These are phyloP conservation scores for Ennomos fuscantarius DNA, from an alignment of 2,888 invertebrate species.

Conservation along the genomic window DNA sequence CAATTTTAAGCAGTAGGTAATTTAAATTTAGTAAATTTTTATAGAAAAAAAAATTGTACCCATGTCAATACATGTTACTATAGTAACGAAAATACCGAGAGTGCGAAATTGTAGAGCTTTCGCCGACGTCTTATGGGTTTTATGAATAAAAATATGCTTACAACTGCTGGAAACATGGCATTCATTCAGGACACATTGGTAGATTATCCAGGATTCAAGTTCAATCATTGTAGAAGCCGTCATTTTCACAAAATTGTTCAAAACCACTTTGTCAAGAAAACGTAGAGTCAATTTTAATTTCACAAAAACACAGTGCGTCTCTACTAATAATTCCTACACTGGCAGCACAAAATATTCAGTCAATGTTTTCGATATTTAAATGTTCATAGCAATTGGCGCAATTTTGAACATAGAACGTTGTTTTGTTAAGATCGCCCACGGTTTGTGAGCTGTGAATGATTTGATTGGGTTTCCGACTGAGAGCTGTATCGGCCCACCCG, in stretches of 20 bases:
- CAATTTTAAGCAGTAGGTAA: no score
- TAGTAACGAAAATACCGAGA: background rate
- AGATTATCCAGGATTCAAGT: conserved; percentile 89
- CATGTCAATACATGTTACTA: background rate
- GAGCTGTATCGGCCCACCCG: conserved; percentile 55
- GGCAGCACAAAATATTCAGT: conserved; percentile 53
- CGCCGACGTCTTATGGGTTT: conserved; percentile 24
- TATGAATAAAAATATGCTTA: conserved; percentile 71
- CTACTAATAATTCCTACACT: conserved; percentile 37
- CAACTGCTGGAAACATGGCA: conserved; percentile 87
- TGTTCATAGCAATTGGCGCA: conserved; percentile 59
- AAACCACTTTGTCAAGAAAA: conserved; percentile 54
- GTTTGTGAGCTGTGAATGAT: conserved; percentile 64
- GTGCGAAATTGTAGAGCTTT: conserved; percentile 3
- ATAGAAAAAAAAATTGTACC: background rate
- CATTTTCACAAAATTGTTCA: conserved; percentile 63
- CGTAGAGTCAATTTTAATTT: conserved; percentile 44
- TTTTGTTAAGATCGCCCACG: conserved; percentile 69
- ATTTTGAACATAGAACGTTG: conserved; percentile 49
- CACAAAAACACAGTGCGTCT: conserved; percentile 51
- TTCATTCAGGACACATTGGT: conserved; percentile 88
- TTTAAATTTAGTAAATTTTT: background rate
- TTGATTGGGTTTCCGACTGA: conserved; percentile 60
- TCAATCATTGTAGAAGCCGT: conserved; percentile 86
- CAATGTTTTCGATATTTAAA: conserved; percentile 53